A percentile compares a stretch with the other conserved stretches of the same genome.
Conservation (phyloP, 2,113 vertebrate genomes). For the Clarias gariepinus region DNA sequence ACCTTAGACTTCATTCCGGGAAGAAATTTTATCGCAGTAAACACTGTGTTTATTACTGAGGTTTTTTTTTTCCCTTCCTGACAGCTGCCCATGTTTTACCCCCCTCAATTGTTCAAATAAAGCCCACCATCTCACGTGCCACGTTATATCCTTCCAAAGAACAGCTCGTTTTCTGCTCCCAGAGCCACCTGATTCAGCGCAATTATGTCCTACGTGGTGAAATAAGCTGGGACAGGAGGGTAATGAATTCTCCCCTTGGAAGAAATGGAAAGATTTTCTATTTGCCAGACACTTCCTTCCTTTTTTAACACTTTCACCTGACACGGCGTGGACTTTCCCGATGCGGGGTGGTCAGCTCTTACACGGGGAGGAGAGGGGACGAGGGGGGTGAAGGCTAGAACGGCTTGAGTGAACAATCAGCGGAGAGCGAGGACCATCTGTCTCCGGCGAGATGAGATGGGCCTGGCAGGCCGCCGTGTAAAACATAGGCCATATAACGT, state of each 20-base stretch:
- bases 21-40: not conserved
- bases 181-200: constrained; percentile 26
- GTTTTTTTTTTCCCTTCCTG: not conserved
- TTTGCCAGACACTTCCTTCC: constrained; percentile 56
- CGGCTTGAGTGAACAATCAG: constrained; percentile 62
- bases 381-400: constrained; percentile 11
- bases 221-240: constrained; percentile 55
- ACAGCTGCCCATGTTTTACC: not conserved
- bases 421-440: constrained; percentile 57
- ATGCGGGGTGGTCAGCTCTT: not conserved
- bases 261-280: constrained; percentile 55
- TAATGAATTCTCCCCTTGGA: constrained; percentile 55
- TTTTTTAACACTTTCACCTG: constrained; percentile 53
- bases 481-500: constrained; percentile 61
- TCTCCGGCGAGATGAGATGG: constrained; percentile 57
- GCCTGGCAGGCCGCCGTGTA: constrained; percentile 54
- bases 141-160: constrained; percentile 19
- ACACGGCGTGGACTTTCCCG: constrained; percentile 43
- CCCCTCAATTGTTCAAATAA: not conserved
- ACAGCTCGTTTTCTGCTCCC: constrained; percentile 37
- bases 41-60: not conserved
- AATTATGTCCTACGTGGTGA: constrained; percentile 55
- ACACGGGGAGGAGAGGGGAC: not conserved
- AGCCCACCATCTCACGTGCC: not conserved
- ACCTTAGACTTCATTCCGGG: not conserved